These are phyloP conservation scores for Watsonalla binaria DNA, from an alignment of 2,888 invertebrate genomes.

Conservation along the genomic window DNA sequence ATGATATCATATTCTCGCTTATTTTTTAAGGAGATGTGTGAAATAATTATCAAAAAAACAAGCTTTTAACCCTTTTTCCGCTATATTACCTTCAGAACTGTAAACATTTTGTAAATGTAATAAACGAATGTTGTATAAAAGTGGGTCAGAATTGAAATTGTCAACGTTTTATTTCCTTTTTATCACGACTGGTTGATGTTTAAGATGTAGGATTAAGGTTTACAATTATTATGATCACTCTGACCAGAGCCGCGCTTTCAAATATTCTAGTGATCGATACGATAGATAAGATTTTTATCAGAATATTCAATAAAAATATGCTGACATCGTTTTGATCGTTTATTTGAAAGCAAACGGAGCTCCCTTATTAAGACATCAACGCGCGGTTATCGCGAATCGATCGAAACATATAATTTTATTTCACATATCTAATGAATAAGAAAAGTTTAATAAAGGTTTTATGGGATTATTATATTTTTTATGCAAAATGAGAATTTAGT, in stretches of 20 bases:
- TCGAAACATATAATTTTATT: background rate
- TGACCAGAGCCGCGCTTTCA: background rate
- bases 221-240: background rate
- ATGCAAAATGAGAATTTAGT: no score
- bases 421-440: no score
- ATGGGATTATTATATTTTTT: background rate
- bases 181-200: background rate
- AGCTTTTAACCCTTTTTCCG: conserved; percentile 1
- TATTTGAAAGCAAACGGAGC: background rate
- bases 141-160: background rate
- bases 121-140: background rate
- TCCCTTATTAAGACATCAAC: conserved; percentile 1
- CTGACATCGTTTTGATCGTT: background rate
- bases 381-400: background rate
- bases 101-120: background rate
- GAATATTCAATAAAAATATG: background rate
- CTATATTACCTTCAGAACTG: background rate
- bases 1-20: conserved; percentile 53
- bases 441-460: background rate
- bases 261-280: background rate
- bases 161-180: background rate
- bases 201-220: background rate
- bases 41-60: conserved; percentile 36
- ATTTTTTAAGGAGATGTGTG: conserved; percentile 47
- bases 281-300: background rate